Evolutionary conservation across 2,888 invertebrate species (phyloP).

Genomic region (Ecdyonurus torrentis): DNA sequence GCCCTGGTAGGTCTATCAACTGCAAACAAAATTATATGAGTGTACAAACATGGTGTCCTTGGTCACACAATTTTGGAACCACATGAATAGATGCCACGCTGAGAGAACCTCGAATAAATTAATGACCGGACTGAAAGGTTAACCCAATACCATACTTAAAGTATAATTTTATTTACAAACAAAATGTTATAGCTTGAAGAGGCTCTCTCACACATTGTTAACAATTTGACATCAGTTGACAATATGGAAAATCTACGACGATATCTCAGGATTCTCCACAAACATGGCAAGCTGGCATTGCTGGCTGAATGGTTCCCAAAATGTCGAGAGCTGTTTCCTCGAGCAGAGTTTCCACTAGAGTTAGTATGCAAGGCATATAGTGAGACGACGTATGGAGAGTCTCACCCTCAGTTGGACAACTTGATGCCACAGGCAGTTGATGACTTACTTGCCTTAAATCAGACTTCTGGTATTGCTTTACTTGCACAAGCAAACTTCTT

Average conservation of each 20-base stretch:
- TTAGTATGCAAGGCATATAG: constrained; percentile 44
- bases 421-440: constrained; percentile 33
- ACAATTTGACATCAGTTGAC: constrained; percentile 1
- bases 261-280: constrained; percentile 33
- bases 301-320: constrained; percentile 29
- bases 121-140: too few relatives aligned
- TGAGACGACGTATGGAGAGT: constrained; percentile 21
- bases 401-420: constrained; percentile 15
- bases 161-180: too few relatives aligned
- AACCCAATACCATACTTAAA: too few relatives aligned
- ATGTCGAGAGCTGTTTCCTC: constrained; percentile 31
- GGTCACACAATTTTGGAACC: too few relatives aligned
- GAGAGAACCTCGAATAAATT: too few relatives aligned
- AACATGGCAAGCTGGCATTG: constrained; percentile 25
- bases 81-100: too few relatives aligned
- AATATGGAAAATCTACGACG: constrained; percentile 23
- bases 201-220: neutral
- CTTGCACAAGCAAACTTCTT: constrained; percentile 41
- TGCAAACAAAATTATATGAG: too few relatives aligned
- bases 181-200: constrained; percentile 6
- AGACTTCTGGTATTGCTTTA: constrained; percentile 40
- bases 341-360: constrained; percentile 34
- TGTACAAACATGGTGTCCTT: too few relatives aligned
- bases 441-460: constrained; percentile 35
- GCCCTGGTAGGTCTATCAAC: too few relatives aligned